Evolutionary conservation across 2,113 vertebrate genomes (phyloP), one percentile per base, ranked within the genome.

Genomic region (Pelecanoides urinatrix): DNA sequence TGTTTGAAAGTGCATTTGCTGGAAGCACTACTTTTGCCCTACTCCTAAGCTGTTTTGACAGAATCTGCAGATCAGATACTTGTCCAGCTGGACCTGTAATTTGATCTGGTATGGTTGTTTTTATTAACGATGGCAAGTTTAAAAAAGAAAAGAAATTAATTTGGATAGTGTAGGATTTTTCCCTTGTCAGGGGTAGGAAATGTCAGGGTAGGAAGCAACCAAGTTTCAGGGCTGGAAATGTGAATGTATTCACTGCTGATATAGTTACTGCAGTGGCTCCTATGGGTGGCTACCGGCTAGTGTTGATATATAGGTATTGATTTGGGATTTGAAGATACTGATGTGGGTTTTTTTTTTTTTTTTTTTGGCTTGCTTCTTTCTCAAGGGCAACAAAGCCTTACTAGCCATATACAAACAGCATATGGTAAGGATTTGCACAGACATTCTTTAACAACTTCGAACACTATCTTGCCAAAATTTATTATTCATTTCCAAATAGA

Each of bases 191-290:
- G 44, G 16, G n/a, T 15, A 30, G 30, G 66, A 30, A 17, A 21
- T 16, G n/a, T 21, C 49, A 17, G 36, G 30, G 26, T 27, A 17
- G 34, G 45, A 59, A 73, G 36, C 21, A 25, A 7, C 21, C 32
- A 3, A 13, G 23, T 22, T 18, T 50, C 32, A 36, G 53, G 49
- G 32, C 49, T 85, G 61, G 67, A 13, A 25, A 7, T 1, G 22
- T 1, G 7, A 4, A 12, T 0, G 26, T 6, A 1, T 13, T n/a
- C 20, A 0, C 16, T 3, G 25, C 38, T 8, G 2, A 7, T 7
- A 1, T 1, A 44, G 40, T 13, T 36, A 5, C 73, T 25, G 45
- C 53, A 74, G 79, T 11, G 26, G 21, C 66, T 55, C 74, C 53
- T 63, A 1, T 0, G n/a, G 73, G 81, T 6, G 61, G 38, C 38